These are phyloP conservation scores for Drosophila chauvacae DNA, from an alignment of 1,140 invertebrate species.

Conservation along the genomic window DNA sequence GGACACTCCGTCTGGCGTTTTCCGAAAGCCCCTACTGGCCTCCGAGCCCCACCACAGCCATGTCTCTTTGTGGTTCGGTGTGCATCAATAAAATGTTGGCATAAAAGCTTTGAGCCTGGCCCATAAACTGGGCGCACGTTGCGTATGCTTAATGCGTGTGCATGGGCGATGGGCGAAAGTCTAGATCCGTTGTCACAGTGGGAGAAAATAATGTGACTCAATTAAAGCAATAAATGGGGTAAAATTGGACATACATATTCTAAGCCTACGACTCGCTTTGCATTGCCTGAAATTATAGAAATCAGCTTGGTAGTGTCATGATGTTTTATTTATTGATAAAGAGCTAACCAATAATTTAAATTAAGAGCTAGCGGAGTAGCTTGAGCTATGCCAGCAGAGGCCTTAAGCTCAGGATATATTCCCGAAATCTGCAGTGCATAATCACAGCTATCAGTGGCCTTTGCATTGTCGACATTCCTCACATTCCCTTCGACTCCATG, in stretches of 20 bases:
- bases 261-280: not conserved
- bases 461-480: not conserved
- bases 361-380: too few species aligned
- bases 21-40: not conserved
- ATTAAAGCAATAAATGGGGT: not conserved
- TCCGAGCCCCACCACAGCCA: not conserved
- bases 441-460: constrained; percentile 1
- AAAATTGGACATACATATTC: not conserved
- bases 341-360: too few species aligned
- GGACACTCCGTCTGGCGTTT: constrained; percentile 23
- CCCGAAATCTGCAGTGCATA: constrained; percentile 2
- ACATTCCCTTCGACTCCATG: not conserved
- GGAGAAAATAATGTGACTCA: not conserved
- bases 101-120: constrained; percentile 49
- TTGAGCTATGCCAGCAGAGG: too few species aligned
- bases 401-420: not conserved
- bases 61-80: constrained; percentile 35
- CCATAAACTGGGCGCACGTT: constrained; percentile 51
- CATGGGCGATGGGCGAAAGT: constrained; percentile 7
- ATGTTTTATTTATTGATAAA: too few species aligned
- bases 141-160: constrained; percentile 64
- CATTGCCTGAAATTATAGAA: not conserved
- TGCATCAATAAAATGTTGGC: constrained; percentile 72
- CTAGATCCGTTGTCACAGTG: constrained; percentile 11
- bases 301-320: not conserved